These are phyloP conservation scores for Boulengeromyrus knoepffleri DNA, from an alignment of 2,113 vertebrate genomes.

Conservation along the genomic window DNA sequence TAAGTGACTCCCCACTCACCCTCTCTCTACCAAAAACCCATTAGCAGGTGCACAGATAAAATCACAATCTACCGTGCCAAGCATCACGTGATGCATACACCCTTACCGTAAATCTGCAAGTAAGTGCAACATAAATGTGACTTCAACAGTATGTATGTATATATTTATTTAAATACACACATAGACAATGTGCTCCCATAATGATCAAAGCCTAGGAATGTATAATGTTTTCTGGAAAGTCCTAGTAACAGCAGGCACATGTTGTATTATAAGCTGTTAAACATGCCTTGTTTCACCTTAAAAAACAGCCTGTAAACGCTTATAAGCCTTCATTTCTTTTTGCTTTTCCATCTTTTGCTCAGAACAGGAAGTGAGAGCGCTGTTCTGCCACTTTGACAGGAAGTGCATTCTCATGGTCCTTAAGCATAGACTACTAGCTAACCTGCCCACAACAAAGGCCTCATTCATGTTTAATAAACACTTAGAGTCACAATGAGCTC, in stretches of 20 bases:
- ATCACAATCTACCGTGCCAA: too few relatives aligned
- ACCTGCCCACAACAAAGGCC: neutral
- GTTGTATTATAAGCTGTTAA: neutral
- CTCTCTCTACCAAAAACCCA: too few relatives aligned
- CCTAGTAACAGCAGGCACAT: neutral
- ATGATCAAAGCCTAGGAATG: neutral
- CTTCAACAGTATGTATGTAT: too few relatives aligned
- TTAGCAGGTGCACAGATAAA: too few relatives aligned
- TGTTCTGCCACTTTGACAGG: neutral
- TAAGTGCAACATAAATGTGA: too few relatives aligned
- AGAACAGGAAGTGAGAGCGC: neutral
- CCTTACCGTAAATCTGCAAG: too few relatives aligned
- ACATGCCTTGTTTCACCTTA: neutral
- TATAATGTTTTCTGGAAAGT: neutral
- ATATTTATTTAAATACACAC: neutral
- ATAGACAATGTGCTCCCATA: neutral
- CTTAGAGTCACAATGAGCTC: neutral
- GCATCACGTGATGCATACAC: too few relatives aligned
- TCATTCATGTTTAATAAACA: neutral
- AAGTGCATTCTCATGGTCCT: neutral
- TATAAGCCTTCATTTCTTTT: neutral
- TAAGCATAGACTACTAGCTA: neutral
- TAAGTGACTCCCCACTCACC: too few relatives aligned
- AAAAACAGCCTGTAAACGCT: neutral
- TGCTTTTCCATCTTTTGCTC: neutral